A percentile compares a stretch with the other conserved stretches of the same genome.
phyloP scores from a whole-genome alignment of 2,113 vertebrate species.

The Cepphus grylle region DNA sequence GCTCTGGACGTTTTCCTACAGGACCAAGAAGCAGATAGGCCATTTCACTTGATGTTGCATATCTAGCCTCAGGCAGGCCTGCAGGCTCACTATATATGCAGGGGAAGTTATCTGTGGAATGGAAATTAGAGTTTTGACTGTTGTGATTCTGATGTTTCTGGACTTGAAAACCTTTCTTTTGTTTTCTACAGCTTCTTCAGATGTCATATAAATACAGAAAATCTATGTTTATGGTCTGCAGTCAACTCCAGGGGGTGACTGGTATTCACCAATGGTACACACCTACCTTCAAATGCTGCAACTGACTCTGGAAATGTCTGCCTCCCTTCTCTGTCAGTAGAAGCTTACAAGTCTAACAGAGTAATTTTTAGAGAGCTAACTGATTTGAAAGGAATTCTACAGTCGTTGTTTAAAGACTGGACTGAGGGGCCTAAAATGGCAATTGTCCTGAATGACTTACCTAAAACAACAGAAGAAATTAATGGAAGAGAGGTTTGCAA shows the following conservation, averaged over 20 bases:
- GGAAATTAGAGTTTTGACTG: neutral
- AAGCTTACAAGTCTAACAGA: neutral
- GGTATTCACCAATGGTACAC: neutral
- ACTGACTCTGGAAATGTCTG: neutral
- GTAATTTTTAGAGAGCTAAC: neutral
- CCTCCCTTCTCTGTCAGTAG: neutral
- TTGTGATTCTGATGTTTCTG: neutral
- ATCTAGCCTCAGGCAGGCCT: neutral
- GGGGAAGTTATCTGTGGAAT: neutral
- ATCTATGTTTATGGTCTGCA: neutral
- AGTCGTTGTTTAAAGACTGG: neutral
- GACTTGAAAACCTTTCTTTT: neutral
- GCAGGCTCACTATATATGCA: neutral
- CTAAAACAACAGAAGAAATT: neutral
- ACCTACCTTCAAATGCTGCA: neutral
- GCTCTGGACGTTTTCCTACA: neutral
- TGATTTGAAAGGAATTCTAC: neutral
- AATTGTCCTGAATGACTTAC: neutral
- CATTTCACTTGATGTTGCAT: neutral
- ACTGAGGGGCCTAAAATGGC: neutral
- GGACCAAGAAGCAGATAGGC: neutral
- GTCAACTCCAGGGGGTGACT: neutral
- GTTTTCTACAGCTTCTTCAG: neutral
- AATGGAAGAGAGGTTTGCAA: neutral
- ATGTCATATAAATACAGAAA: neutral